These are phyloP conservation scores for Callinectes sapidus DNA, from an alignment of 2,888 invertebrate genomes.

Conservation along the genomic window DNA sequence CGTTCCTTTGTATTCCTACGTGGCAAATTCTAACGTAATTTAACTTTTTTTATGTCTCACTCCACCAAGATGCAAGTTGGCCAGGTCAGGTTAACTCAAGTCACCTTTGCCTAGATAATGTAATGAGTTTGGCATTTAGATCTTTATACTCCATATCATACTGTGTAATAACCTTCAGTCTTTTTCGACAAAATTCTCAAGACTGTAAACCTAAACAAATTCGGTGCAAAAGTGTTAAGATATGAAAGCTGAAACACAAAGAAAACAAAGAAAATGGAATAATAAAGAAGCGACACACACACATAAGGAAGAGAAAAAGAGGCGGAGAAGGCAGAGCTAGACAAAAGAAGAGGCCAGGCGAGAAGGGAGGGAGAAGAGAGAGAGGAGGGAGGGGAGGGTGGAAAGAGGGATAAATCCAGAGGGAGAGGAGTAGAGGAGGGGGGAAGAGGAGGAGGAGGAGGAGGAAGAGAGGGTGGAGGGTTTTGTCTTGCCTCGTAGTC, in stretches of 20 bases:
- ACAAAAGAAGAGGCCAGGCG: background rate
- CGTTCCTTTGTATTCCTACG: background rate
- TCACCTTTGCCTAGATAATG: background rate
- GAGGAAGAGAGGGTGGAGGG: background rate
- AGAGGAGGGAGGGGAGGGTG: background rate
- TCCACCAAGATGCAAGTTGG: background rate
- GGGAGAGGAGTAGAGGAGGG: background rate
- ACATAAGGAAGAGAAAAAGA: background rate
- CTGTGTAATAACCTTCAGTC: background rate
- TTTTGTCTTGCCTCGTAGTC: background rate
- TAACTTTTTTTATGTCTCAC: background rate
- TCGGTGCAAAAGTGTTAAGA: background rate
- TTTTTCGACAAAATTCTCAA: background rate
- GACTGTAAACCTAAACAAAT: background rate
- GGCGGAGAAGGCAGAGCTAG: background rate
- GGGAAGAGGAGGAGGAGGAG: background rate
- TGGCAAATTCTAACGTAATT: background rate
- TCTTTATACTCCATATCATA: background rate
- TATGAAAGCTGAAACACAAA: background rate
- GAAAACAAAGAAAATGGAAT: background rate
- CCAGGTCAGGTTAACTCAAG: too few species aligned
- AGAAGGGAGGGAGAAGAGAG: background rate
- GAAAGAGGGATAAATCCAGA: background rate
- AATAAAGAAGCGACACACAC: background rate
- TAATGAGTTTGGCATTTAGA: background rate